A percentile compares a stretch with the other conserved stretches of the same genome.
Evolutionary conservation across 2,113 vertebrate genomes (phyloP).

Genomic region (Thamnophis sirtalis): DNA sequence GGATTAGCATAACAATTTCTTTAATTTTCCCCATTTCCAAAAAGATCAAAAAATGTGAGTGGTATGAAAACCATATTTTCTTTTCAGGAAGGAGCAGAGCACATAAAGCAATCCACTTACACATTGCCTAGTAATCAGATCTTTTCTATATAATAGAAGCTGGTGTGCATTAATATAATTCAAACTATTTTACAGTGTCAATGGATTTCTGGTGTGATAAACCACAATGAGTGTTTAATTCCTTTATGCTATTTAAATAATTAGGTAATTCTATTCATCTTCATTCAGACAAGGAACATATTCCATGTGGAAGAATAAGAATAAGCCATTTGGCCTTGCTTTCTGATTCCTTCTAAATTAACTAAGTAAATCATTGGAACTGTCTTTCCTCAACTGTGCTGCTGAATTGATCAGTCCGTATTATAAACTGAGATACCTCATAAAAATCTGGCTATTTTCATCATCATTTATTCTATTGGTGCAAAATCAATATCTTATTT

Average conservation of each 20-base stretch:
- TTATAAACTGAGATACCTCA: background rate
- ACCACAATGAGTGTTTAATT: background rate
- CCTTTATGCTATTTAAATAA: background rate
- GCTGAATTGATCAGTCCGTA: background rate
- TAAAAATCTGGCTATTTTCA: background rate
- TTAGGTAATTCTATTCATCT: background rate
- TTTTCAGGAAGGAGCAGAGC: constrained; percentile 3
- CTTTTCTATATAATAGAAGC: background rate
- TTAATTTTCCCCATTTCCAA: constrained; percentile 46
- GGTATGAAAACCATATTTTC: constrained; percentile 10
- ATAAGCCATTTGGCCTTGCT: background rate
- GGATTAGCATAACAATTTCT: background rate
- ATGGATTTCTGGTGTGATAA: background rate
- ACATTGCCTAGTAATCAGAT: background rate
- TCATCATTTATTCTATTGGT: background rate
- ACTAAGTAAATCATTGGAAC: background rate
- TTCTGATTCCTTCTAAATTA: background rate
- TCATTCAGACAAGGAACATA: background rate
- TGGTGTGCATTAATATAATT: constrained; percentile 1
- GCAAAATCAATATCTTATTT: background rate
- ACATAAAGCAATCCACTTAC: background rate
- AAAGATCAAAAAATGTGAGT: constrained; percentile 22
- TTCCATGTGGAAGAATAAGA: background rate
- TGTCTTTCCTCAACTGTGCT: background rate
- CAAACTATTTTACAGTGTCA: constrained; percentile 14